Percentiles rank a stretch among this genome's conserved stretches.
Evolutionary conservation across 2,888 invertebrate genomes (phyloP).

Genomic region (Ellobium chinense): DNA sequence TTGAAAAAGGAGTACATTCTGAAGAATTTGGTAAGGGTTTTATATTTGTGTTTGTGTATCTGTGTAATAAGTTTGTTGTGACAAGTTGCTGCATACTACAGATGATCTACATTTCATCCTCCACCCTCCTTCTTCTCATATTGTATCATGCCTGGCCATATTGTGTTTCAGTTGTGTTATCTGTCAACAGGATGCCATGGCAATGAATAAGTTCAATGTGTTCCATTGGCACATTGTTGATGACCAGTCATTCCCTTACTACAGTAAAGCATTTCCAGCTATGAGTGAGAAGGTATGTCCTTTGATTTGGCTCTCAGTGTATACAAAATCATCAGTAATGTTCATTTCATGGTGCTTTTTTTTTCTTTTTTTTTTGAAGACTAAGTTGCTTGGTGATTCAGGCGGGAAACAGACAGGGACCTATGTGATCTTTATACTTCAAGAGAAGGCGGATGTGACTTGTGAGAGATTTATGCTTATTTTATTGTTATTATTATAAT

Average conservation of each 20-base stretch:
- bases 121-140: too few relatives aligned
- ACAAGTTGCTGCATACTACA: too few relatives aligned
- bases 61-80: too few relatives aligned
- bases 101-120: too few relatives aligned
- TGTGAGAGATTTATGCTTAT: too few relatives aligned
- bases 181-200: slow-evolving; percentile 67
- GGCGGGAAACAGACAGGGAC: background rate
- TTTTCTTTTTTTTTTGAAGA: too few relatives aligned
- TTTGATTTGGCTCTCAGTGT: background rate
- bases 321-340: too few relatives aligned
- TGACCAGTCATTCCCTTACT: slow-evolving; percentile 94
- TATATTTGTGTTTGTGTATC: background rate
- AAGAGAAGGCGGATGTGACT: too few relatives aligned
- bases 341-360: too few relatives aligned
- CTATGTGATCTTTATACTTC: too few relatives aligned
- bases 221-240: slow-evolving; percentile 88
- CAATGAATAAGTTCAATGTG: slow-evolving; percentile 71
- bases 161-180: background rate
- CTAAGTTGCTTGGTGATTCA: background rate
- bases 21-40: slow-evolving; percentile 69
- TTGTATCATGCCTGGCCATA: too few relatives aligned
- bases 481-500: too few relatives aligned
- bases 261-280: slow-evolving; percentile 88
- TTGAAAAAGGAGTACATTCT: slow-evolving; percentile 60
- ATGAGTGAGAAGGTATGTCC: slow-evolving; percentile 81